Evolutionary conservation across 2,113 vertebrate species (phyloP).

Genomic region (Stegostoma tigrinum): DNA sequence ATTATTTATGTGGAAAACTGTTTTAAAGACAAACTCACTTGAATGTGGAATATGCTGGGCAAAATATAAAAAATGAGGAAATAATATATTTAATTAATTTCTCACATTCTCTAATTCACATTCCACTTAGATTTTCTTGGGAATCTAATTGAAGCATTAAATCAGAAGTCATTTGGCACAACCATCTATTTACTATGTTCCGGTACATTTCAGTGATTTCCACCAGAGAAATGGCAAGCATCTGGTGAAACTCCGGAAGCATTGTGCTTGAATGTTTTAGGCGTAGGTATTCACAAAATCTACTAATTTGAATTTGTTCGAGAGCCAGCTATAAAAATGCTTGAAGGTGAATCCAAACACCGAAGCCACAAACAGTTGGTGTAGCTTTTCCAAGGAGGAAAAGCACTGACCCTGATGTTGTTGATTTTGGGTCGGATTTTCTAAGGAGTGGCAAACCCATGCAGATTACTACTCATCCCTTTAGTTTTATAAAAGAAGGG

Average conservation of each 20-base stretch:
- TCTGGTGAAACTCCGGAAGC: not conserved
- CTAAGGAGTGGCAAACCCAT: no score
- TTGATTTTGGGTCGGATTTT: no score
- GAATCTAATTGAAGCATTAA: not conserved
- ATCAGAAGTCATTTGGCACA: not conserved
- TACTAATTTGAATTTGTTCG: not conserved
- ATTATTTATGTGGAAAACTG: not conserved
- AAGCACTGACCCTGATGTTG: not conserved
- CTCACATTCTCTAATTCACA: not conserved
- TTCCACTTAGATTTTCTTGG: not conserved
- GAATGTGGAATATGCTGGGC: not conserved
- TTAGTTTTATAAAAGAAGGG: no score
- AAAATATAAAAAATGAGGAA: not conserved
- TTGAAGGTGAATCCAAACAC: not conserved
- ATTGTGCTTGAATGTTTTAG: not conserved
- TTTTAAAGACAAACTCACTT: not conserved
- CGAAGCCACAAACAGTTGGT: not conserved
- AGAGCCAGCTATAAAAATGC: not conserved
- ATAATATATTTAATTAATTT: not conserved
- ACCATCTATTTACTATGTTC: not conserved
- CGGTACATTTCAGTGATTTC: not conserved
- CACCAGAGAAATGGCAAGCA: not conserved
- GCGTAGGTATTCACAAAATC: not conserved
- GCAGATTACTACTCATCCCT: no score
- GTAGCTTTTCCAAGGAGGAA: not conserved